These are phyloP conservation scores for Drosophila rellima DNA, from an alignment of 2,888 invertebrate genomes.

Conservation along the genomic window DNA sequence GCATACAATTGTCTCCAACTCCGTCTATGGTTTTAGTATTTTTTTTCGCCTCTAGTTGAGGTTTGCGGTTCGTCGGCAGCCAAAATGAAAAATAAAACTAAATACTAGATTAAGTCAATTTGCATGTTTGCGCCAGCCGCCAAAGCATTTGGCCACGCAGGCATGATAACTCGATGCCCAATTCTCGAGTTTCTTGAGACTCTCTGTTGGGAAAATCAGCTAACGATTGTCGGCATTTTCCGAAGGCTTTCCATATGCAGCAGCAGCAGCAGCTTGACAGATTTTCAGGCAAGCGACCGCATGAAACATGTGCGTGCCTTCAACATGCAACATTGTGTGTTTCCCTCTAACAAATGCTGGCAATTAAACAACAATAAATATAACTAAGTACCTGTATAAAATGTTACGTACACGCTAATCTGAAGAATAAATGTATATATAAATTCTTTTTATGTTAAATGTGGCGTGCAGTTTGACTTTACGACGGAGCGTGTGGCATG, in stretches of 20 bases:
- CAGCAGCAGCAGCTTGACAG: slow-evolving; percentile 52
- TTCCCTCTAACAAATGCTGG: slow-evolving; percentile 50
- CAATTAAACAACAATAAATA: slow-evolving; percentile 68
- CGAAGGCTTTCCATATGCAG: slow-evolving; percentile 72
- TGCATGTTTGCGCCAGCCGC: slow-evolving; percentile 70
- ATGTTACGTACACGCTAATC: slow-evolving; percentile 41
- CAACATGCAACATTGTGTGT: slow-evolving; percentile 43
- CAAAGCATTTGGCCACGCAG: slow-evolving; percentile 75
- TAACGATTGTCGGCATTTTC: slow-evolving; percentile 77
- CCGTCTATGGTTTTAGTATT: slow-evolving; percentile 30
- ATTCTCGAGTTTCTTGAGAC: slow-evolving; percentile 23
- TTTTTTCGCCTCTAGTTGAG: slow-evolving; percentile 25
- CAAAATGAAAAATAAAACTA: slow-evolving; percentile 53
- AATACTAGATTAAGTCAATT: slow-evolving; percentile 80
- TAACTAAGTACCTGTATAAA: slow-evolving; percentile 52
- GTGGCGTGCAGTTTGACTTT: slow-evolving; percentile 52
- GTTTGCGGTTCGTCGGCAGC: slow-evolving; percentile 52
- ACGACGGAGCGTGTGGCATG: slow-evolving; percentile 45
- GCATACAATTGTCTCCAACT: slow-evolving; percentile 70
- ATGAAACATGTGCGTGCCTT: slow-evolving; percentile 70
- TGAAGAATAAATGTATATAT: slow-evolving; percentile 22
- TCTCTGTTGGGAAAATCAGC: slow-evolving; percentile 67
- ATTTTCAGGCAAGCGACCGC: slow-evolving; percentile 35
- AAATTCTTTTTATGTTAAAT: slow-evolving; percentile 46
- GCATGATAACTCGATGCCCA: slow-evolving; percentile 67